These are phyloP conservation scores for Luidia sarsii DNA, from an alignment of 53 echinoderm and acorn worm genomes.

Conservation along the genomic window DNA sequence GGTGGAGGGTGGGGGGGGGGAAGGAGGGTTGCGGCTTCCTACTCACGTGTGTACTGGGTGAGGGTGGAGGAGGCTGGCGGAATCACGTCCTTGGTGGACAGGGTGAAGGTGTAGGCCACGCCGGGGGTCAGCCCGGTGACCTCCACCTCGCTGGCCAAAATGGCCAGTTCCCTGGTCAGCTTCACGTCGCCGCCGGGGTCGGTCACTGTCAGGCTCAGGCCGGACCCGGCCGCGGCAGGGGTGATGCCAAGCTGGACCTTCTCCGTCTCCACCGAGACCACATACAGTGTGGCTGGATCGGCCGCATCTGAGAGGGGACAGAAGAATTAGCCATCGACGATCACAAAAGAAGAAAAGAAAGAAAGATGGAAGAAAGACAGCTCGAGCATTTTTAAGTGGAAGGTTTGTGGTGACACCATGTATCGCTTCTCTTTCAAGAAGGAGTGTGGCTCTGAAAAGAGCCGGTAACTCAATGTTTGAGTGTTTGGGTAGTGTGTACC, in stretches of 20 bases:
- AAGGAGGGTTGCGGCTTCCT: too few relatives aligned
- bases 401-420: too few relatives aligned
- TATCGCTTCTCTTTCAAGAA: too few relatives aligned
- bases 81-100: background rate
- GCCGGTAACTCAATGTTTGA: too few relatives aligned
- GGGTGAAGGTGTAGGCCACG: slow-evolving; percentile 11
- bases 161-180: background rate
- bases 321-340: too few relatives aligned
- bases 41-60: slow-evolving; percentile 39
- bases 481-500: too few relatives aligned
- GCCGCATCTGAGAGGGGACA: slow-evolving; percentile 14
- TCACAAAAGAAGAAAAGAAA: too few relatives aligned
- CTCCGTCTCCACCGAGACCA: background rate
- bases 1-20: too few relatives aligned
- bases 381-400: too few relatives aligned
- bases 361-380: too few relatives aligned
- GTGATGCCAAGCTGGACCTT: background rate
- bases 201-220: background rate
- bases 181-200: background rate
- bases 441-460: too few relatives aligned
- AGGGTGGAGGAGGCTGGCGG: background rate
- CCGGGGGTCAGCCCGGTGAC: background rate
- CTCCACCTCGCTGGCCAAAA: too few relatives aligned
- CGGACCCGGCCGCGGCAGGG: background rate
- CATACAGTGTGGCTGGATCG: slow-evolving; percentile 24